Percentiles rank a stretch among this genome's conserved stretches.
Evolutionary conservation across 2,797 vertebrate species (phyloP).

Genomic region (Chloroceryle inda): DNA sequence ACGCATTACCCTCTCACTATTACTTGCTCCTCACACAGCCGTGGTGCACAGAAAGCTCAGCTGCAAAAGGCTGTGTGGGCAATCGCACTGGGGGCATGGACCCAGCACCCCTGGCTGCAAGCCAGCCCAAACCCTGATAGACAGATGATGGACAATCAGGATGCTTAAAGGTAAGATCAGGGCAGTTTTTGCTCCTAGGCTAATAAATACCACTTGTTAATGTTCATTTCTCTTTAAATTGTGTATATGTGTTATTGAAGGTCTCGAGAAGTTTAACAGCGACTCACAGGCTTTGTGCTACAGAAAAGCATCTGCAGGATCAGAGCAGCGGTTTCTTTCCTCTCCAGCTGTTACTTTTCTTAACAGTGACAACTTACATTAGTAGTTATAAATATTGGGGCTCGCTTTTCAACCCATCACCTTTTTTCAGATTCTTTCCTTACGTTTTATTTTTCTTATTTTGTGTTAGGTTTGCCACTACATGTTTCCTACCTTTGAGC

Average conservation of each 20-base stretch:
- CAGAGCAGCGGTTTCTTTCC: not conserved
- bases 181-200: not conserved
- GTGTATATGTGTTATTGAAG: rapidly evolving
- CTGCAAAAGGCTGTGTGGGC: not conserved
- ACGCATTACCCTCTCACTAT: not conserved
- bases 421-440: not conserved
- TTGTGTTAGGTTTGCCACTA: not conserved
- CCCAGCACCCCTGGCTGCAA: rapidly evolving
- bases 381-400: not conserved
- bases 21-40: rapidly evolving
- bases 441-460: not conserved
- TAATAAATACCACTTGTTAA: not conserved
- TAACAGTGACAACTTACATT: not conserved
- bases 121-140: not conserved
- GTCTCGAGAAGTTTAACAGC: not conserved
- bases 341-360: not conserved
- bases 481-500: not conserved
- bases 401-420: not conserved
- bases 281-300: rapidly evolving
- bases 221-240: not conserved
- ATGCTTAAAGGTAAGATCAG: not conserved
- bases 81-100: rapidly evolving
- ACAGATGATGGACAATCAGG: not conserved
- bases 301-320: not conserved
- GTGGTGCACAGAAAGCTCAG: rapidly evolving